Evolutionary conservation across 2,113 vertebrate species (phyloP).

Genomic region (Hippocampus barbouri): DNA sequence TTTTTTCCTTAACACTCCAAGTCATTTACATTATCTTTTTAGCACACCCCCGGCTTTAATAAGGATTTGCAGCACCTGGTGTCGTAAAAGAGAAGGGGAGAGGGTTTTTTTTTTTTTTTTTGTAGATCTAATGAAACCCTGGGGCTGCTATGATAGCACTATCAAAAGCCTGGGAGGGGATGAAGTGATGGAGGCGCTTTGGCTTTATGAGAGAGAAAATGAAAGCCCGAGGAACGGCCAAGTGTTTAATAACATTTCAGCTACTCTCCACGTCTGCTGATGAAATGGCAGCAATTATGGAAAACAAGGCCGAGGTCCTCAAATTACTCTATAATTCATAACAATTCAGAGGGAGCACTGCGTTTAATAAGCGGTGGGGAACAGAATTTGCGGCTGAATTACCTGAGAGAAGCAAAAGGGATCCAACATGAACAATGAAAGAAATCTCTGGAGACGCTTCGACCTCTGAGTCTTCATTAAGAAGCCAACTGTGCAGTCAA

Average conservation of each 20-base stretch:
- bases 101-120: constrained; percentile 30
- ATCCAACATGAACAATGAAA: constrained; percentile 14
- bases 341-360: constrained; percentile 27
- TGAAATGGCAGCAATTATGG: constrained; percentile 52
- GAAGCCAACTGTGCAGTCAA: constrained; percentile 1
- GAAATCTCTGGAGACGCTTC: constrained; percentile 1
- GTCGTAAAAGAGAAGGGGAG: constrained; percentile 33
- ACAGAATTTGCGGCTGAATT: constrained; percentile 6
- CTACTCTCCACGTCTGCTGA: constrained; percentile 33
- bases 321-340: constrained; percentile 54
- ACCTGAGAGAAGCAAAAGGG: constrained; percentile 8
- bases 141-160: constrained; percentile 32
- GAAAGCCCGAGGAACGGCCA: constrained; percentile 38
- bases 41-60: constrained; percentile 31
- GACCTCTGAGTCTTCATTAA: neutral
- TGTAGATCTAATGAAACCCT: constrained; percentile 56
- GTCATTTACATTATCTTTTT: constrained; percentile 9
- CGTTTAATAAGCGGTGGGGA: constrained; percentile 30
- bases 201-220: constrained; percentile 49
- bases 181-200: constrained; percentile 7
- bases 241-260: constrained; percentile 50
- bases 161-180: constrained; percentile 5
- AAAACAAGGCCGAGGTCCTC: constrained; percentile 39
- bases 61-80: constrained; percentile 24
- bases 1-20: neutral